phyloP scores from a whole-genome alignment of 2,797 vertebrate genomes.

The Aphelocoma californica region DNA sequence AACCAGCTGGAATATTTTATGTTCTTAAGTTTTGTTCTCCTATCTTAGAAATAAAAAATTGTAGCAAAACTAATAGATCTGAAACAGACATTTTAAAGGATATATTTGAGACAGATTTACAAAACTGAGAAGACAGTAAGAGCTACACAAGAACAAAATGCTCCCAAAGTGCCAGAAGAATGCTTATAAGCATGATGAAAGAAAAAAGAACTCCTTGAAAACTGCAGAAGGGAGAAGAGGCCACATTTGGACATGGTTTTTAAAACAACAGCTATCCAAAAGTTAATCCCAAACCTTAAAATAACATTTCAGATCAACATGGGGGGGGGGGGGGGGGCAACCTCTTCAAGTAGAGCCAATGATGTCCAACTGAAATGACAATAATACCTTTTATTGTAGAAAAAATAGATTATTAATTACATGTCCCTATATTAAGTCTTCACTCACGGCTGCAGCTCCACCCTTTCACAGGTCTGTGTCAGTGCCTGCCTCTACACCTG shows the following conservation, averaged over 20 bases:
- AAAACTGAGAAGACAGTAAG: neutral
- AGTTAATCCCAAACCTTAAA: neutral
- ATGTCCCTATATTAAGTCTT: neutral
- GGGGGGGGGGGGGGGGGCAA: rapidly evolving
- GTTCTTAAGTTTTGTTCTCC: neutral
- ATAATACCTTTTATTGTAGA: neutral
- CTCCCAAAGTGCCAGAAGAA: neutral
- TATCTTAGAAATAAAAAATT: neutral
- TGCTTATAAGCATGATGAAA: neutral
- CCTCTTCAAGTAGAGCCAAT: neutral
- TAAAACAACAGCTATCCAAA: neutral
- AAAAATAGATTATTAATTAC: neutral
- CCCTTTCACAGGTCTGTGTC: neutral
- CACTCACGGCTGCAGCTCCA: neutral
- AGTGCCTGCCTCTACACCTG: neutral
- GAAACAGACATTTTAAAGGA: neutral
- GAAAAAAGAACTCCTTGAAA: neutral
- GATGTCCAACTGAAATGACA: neutral
- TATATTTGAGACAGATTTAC: neutral
- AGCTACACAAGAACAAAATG: neutral
- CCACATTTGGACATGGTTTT: neutral
- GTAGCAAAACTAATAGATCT: neutral
- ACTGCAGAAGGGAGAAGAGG: neutral
- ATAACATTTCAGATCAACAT: neutral
- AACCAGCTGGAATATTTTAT: neutral